These are phyloP conservation scores for Echeneis naucrates DNA, from an alignment of 2,797 vertebrate genomes.

Conservation along the genomic window DNA sequence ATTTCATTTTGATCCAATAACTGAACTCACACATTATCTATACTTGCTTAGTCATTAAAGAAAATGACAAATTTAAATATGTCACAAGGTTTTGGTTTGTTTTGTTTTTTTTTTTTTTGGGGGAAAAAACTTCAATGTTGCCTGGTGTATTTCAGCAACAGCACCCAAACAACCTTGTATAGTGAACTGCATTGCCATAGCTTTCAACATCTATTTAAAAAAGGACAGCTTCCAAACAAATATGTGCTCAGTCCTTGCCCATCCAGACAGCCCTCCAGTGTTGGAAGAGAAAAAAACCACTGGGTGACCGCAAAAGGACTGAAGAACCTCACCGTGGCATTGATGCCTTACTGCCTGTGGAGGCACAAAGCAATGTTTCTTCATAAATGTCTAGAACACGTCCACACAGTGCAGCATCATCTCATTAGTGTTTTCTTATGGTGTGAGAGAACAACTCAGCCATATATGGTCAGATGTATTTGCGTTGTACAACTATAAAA, in stretches of 20 bases:
- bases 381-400: constrained; percentile 45
- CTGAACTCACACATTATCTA: neutral
- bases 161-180: constrained; percentile 25
- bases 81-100: neutral
- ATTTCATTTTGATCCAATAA: constrained; percentile 22
- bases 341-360: constrained; percentile 68
- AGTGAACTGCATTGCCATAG: constrained; percentile 32
- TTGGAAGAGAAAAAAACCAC: constrained; percentile 29
- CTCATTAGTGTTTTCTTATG: constrained; percentile 25
- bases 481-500: constrained; percentile 35
- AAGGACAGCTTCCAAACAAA: constrained; percentile 34
- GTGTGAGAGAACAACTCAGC: constrained; percentile 12
- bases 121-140: constrained; percentile 50
- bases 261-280: constrained; percentile 15
- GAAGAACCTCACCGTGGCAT: constrained; percentile 61
- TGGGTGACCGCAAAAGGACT: constrained; percentile 46
- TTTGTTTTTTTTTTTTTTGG: neutral
- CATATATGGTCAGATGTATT: constrained; percentile 11
- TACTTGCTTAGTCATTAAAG: constrained; percentile 5
- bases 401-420: constrained; percentile 7
- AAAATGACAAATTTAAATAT: neutral
- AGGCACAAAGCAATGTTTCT: constrained; percentile 65
- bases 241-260: constrained; percentile 24
- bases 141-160: constrained; percentile 21
- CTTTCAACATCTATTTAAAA: constrained; percentile 33